Evolutionary conservation across 2,113 vertebrate genomes (phyloP), one percentile per base, ranked within the genome.

Genomic region (Thalassarche chlororhynchos): DNA sequence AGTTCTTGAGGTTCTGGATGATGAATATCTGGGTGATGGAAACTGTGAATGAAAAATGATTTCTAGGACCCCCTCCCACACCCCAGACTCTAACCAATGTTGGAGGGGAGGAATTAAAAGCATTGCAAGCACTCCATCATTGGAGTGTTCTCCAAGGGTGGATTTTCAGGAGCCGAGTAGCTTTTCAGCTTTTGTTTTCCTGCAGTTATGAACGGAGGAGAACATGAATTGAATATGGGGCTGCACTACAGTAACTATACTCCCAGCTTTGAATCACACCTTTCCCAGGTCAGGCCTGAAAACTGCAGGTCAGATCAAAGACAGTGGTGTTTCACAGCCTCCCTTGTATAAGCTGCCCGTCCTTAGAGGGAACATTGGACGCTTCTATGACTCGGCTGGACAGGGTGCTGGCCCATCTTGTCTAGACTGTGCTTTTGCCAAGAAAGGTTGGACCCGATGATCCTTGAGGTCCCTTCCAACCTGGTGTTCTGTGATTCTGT

Each of bases 221-320:
- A 34, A 8, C 18, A 3, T 1, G 18, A 12, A 66, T 8, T 5
- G 34, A 21, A 0, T 11, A 5, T 0, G 8, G 60, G 60, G 87
- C 15, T 70, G 69, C 46, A 6, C 10, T 38, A 6, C 31, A 26
- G 23, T 8, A 47, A 38, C 38, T 15, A 6, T 12, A 14, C 5
- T 55, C 52, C 32, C 10, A n/a, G 58, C 11, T 25, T 28, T 31
- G 42, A 58, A 40, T 17, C 12, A 0, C 38, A 42, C 21, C 54
- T 40, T 62, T 46, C 12, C 21, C 34, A 10, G 40, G 12, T 23
- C 51, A 29, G 61, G 29, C 34, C 66, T 80, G 52, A 58, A 64
- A 76, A 21, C 46, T 14, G 42, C 61, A 47, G 26, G 6, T 46
- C 60, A 8, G 6, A 14, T 8, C 61, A 42, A 12, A 75, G 61